phyloP scores from a whole-genome alignment of 2,888 invertebrate species.

The Diarsia dahlii region DNA sequence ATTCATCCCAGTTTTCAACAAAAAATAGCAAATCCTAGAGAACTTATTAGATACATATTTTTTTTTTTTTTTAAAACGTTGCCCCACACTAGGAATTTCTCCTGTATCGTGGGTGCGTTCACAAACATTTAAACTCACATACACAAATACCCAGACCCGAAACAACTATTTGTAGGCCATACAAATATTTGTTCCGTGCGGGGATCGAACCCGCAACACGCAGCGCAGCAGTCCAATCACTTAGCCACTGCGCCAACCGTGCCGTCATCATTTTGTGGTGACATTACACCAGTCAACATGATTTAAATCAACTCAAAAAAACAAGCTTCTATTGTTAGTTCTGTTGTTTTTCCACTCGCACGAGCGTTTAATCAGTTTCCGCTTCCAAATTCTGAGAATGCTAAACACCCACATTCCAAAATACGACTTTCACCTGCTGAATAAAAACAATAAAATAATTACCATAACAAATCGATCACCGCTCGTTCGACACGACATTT shows the following conservation, averaged over 20 bases:
- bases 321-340: background rate
- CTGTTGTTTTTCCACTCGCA: background rate
- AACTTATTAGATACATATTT: background rate
- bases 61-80: too few relatives aligned
- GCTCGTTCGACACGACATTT: conserved; percentile 41
- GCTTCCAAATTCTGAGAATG: conserved; percentile 21
- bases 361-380: background rate
- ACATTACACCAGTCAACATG: background rate
- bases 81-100: too few relatives aligned
- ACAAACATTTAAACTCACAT: too few relatives aligned
- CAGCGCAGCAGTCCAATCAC: too few relatives aligned
- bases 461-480: conserved; percentile 52
- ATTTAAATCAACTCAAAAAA: background rate
- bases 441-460: conserved; percentile 53
- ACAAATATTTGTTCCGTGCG: too few relatives aligned
- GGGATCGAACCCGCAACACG: too few relatives aligned
- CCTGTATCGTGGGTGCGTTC: too few relatives aligned
- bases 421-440: conserved; percentile 34
- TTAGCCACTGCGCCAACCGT: too few relatives aligned
- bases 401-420: conserved; percentile 30
- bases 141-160: too few relatives aligned
- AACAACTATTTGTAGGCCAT: too few relatives aligned
- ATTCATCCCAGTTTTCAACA: background rate
- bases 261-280: background rate
- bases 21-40: background rate